Evolutionary conservation across 1,140 invertebrate species (phyloP).

Genomic region (Lethrus apterus): DNA sequence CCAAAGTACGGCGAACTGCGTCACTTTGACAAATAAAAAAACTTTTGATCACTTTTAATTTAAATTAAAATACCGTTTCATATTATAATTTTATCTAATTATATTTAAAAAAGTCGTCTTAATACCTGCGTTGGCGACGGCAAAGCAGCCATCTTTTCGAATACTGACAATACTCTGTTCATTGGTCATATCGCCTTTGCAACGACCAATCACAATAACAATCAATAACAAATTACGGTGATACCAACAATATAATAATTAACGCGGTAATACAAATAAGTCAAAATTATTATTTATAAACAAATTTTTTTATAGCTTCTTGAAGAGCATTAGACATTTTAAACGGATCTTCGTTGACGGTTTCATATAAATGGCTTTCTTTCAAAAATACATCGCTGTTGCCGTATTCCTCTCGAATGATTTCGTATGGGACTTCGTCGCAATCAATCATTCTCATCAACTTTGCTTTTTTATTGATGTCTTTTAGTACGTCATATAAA

Average conservation of each 20-base stretch:
- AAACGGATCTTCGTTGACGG: slow-evolving; percentile 26
- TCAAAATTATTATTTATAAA: slow-evolving; percentile 1
- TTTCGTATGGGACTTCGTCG: slow-evolving; percentile 26
- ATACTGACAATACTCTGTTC: slow-evolving; percentile 30
- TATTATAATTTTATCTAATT: too few species aligned
- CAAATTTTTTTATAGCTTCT: slow-evolving; percentile 16
- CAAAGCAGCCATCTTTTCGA: slow-evolving; percentile 59
- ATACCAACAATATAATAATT: slow-evolving; percentile 19
- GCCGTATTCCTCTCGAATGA: slow-evolving; percentile 27
- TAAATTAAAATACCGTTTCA: too few species aligned
- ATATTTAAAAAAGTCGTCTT: slow-evolving; percentile 10
- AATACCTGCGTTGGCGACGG: slow-evolving; percentile 60
- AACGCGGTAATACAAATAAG: neutral
- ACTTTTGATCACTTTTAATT: too few species aligned
- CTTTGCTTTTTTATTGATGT: slow-evolving; percentile 32
- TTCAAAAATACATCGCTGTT: slow-evolving; percentile 28
- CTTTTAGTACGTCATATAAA: slow-evolving; percentile 28
- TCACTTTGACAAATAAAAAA: too few species aligned
- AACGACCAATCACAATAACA: slow-evolving; percentile 33
- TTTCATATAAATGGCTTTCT: slow-evolving; percentile 23
- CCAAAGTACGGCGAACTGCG: too few species aligned
- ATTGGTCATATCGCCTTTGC: slow-evolving; percentile 31
- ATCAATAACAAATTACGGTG: slow-evolving; percentile 36
- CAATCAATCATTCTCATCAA: slow-evolving; percentile 30
- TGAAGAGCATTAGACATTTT: slow-evolving; percentile 15